These are phyloP conservation scores for Melitaea cinxia DNA, from an alignment of 1,140 invertebrate species.

Conservation along the genomic window DNA sequence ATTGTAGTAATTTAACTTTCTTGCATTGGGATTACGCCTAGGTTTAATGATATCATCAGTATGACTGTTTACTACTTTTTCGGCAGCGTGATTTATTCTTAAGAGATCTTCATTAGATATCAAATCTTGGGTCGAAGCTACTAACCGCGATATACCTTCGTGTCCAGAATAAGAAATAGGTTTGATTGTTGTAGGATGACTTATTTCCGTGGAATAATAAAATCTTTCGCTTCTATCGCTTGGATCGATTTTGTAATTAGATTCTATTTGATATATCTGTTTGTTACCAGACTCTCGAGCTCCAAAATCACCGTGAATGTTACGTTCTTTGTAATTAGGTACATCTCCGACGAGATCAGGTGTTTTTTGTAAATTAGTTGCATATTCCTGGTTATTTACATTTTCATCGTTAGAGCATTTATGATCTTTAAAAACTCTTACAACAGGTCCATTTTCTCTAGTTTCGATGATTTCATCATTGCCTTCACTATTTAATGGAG, in stretches of 20 bases:
- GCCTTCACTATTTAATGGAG: neutral
- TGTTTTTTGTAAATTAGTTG: conserved; percentile 42
- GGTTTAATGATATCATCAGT: conserved; percentile 65
- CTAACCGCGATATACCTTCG: conserved; percentile 74
- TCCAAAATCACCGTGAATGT: conserved; percentile 57
- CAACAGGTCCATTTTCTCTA: conserved; percentile 43
- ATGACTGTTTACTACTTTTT: conserved; percentile 53
- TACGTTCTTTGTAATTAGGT: conserved; percentile 44
- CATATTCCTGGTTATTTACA: conserved; percentile 27
- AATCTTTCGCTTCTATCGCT: conserved; percentile 58
- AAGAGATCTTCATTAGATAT: conserved; percentile 82
- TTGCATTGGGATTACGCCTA: conserved; percentile 33
- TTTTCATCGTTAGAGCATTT: conserved; percentile 55
- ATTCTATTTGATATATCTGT: conserved; percentile 46
- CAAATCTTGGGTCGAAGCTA: conserved; percentile 81
- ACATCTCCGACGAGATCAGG: conserved; percentile 41
- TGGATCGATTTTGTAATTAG: conserved; percentile 53
- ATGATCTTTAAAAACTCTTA: conserved; percentile 67
- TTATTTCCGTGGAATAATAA: conserved; percentile 52
- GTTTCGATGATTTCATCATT: conserved; percentile 30
- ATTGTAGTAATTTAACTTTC: conserved; percentile 32
- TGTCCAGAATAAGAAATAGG: conserved; percentile 40
- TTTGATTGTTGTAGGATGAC: conserved; percentile 40
- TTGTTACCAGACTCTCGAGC: conserved; percentile 40
- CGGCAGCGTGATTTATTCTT: conserved; percentile 80